These are phyloP conservation scores for Ephialtes manifestator DNA, from an alignment of 2,888 invertebrate genomes.

Conservation along the genomic window DNA sequence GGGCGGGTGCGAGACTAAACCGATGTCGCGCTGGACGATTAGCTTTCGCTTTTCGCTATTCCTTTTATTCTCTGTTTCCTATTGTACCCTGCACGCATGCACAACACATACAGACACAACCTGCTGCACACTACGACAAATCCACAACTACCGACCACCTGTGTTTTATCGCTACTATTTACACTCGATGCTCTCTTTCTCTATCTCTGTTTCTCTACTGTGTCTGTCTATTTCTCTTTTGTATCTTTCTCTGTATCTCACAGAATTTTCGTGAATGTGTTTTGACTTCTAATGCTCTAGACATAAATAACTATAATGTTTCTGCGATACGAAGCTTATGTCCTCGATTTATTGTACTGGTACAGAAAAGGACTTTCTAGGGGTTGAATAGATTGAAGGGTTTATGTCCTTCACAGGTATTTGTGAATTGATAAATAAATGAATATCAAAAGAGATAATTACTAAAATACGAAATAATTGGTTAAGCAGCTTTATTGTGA, in stretches of 20 bases:
- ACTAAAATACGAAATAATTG: neutral
- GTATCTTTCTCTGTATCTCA: conserved; percentile 33
- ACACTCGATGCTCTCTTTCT: conserved; percentile 45
- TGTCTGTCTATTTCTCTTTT: conserved; percentile 34
- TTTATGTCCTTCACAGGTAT: neutral
- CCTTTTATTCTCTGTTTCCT: conserved; percentile 6
- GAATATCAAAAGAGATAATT: neutral
- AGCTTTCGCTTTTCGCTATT: conserved; percentile 32
- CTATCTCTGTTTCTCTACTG: conserved; percentile 19
- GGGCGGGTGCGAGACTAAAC: neutral
- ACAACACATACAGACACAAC: neutral
- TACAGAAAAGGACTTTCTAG: neutral
- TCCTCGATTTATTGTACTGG: neutral
- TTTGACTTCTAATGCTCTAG: conserved; percentile 30
- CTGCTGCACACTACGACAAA: conserved; percentile 50
- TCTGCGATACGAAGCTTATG: neutral
- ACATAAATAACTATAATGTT: neutral
- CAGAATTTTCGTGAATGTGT: conserved; percentile 26
- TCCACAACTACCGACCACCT: conserved; percentile 26
- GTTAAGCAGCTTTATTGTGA: neutral
- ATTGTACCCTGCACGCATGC: conserved; percentile 37
- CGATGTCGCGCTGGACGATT: conserved; percentile 36
- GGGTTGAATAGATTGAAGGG: neutral
- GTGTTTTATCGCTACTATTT: conserved; percentile 54
- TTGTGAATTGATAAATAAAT: neutral